Evolutionary conservation across 2,888 invertebrate species (phyloP).

Genomic region (Nemotelus pantherinus): DNA sequence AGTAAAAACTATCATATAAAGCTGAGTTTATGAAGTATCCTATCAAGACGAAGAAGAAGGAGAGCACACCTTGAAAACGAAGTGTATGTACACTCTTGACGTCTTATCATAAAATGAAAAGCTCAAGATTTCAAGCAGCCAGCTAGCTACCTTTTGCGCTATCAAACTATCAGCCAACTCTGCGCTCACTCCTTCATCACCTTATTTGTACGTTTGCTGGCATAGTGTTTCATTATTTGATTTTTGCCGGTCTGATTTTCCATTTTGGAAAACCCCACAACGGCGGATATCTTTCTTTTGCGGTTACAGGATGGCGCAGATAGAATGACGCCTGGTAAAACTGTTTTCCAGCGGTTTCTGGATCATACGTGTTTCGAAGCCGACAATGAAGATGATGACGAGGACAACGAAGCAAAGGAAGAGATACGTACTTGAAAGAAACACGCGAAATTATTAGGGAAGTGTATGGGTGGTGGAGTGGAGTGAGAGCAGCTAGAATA

Average conservation of each 20-base stretch:
- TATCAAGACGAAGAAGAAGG: background rate
- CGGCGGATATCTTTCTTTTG: slow-evolving; percentile 36
- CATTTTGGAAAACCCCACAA: slow-evolving; percentile 4
- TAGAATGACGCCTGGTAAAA: background rate
- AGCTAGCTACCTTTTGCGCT: too few relatives aligned
- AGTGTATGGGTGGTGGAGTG: too few relatives aligned
- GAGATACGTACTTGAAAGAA: too few relatives aligned
- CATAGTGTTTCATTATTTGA: background rate
- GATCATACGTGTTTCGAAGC: background rate
- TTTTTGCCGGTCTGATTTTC: too few relatives aligned
- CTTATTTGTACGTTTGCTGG: background rate
- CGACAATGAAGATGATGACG: background rate
- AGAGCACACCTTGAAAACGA: slow-evolving; percentile 28
- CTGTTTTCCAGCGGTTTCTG: background rate
- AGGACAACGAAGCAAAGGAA: too few relatives aligned
- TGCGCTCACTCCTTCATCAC: too few relatives aligned
- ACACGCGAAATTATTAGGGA: too few relatives aligned
- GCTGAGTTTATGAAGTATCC: slow-evolving; percentile 35
- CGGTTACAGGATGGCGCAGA: slow-evolving; percentile 8
- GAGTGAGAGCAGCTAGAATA: background rate
- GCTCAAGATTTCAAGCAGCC: slow-evolving; percentile 8
- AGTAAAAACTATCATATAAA: background rate
- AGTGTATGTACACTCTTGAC: slow-evolving; percentile 30
- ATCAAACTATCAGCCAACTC: too few relatives aligned
- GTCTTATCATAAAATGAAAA: slow-evolving; percentile 23